These are phyloP conservation scores for Drosophila insularis DNA, from an alignment of 1,140 invertebrate genomes.

Conservation along the genomic window DNA sequence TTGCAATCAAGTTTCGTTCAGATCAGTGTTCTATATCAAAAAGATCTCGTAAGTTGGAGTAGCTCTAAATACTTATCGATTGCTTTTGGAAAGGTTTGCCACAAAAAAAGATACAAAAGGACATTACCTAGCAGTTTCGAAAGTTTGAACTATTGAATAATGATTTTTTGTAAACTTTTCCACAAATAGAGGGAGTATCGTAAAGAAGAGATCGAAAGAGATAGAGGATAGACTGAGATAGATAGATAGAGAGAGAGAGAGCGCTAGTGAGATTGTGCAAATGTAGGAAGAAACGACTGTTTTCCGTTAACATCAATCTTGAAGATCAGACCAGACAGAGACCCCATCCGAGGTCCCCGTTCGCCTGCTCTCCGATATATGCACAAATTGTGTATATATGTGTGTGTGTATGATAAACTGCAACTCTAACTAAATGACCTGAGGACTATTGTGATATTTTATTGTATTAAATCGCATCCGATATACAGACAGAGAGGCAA, in stretches of 20 bases:
- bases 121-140: too few species aligned
- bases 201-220: neutral
- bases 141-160: too few species aligned
- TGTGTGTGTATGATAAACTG: constrained; percentile 74
- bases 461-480: constrained; percentile 82
- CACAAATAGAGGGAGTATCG: constrained; percentile 33
- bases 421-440: constrained; percentile 80
- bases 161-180: constrained; percentile 12
- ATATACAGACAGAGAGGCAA: constrained; percentile 41
- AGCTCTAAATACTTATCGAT: too few species aligned
- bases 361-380: constrained; percentile 6
- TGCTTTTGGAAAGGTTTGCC: too few species aligned
- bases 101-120: too few species aligned
- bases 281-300: constrained; percentile 63
- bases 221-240: neutral
- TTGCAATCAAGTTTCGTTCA: too few species aligned
- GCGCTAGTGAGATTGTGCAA: neutral
- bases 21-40: too few species aligned
- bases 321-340: constrained; percentile 44
- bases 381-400: constrained; percentile 19
- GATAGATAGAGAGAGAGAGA: neutral
- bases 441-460: constrained; percentile 82
- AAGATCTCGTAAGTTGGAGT: too few species aligned
- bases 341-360: too few species aligned
- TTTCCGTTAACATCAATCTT: constrained; percentile 83